Percentiles rank a stretch among this genome's conserved stretches.
phyloP scores from a whole-genome alignment of 53 echinoderm and acorn worm genomes.

The Holothuria scabra region DNA sequence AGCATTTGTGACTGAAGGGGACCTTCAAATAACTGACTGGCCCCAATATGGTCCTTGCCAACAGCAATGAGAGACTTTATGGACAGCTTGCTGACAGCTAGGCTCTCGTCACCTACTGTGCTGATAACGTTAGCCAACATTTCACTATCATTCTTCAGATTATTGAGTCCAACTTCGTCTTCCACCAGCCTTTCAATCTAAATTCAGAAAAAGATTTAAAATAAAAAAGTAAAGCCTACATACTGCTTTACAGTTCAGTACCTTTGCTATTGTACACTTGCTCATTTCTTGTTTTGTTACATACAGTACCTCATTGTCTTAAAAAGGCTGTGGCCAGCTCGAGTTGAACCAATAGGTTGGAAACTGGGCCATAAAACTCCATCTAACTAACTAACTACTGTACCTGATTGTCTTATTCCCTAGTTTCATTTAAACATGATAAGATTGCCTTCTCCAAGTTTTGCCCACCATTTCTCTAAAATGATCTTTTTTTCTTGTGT shows the following conservation, averaged over 20 bases:
- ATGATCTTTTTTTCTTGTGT: no score
- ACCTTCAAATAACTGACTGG: conserved; percentile 35
- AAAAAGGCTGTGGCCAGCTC: no score
- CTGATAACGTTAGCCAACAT: conserved; percentile 34
- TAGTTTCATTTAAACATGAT: no score
- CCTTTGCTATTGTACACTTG: no score
- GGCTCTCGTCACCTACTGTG: conserved; percentile 34
- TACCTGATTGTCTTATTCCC: neutral
- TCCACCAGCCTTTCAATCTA: conserved; percentile 28
- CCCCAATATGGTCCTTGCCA: neutral
- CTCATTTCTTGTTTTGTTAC: neutral
- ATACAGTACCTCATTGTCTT: neutral
- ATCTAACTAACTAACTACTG: no score
- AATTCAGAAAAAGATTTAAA: no score
- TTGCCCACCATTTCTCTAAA: no score
- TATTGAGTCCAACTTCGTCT: conserved; percentile 18
- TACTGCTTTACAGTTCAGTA: no score
- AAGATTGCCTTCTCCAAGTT: no score
- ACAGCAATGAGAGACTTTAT: conserved; percentile 25
- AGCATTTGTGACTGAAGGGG: conserved; percentile 48
- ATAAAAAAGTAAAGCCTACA: no score
- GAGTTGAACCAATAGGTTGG: no score
- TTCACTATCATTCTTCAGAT: conserved; percentile 36
- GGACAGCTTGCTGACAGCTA: conserved; percentile 24
- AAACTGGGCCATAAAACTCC: no score